Evolutionary conservation across 2,113 vertebrate genomes (phyloP).

Genomic region (Rhinogobius similis): DNA sequence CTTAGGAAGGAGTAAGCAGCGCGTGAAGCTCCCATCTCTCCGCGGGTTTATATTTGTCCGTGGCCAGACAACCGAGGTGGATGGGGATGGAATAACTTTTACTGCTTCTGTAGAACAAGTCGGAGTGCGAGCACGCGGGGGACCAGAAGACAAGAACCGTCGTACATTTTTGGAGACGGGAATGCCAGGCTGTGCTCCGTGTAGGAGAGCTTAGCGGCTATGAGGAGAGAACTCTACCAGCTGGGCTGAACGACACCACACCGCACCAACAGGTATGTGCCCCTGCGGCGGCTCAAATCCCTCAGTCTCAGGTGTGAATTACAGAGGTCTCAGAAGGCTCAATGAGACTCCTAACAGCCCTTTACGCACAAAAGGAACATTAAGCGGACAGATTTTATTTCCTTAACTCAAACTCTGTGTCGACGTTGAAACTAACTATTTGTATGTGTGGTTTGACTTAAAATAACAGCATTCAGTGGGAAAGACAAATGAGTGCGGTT

Average conservation of each 20-base stretch:
- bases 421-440: not conserved
- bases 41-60: conserved; percentile 4
- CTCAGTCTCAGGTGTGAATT: conserved; percentile 10
- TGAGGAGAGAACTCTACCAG: conserved; percentile 71
- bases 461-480: conserved; percentile 32
- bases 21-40: conserved; percentile 29
- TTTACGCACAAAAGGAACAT: conserved; percentile 24
- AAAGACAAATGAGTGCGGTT: conserved; percentile 69
- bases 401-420: conserved; percentile 22
- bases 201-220: conserved; percentile 70
- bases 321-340: not conserved
- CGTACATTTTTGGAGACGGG: conserved; percentile 52
- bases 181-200: conserved; percentile 66
- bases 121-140: not conserved
- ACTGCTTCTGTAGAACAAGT: conserved; percentile 38
- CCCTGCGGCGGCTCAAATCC: not conserved
- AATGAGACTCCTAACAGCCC: not conserved
- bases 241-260: conserved; percentile 71
- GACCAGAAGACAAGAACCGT: conserved; percentile 38
- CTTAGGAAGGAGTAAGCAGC: conserved; percentile 31
- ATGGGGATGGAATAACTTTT: conserved; percentile 66
- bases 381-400: not conserved
- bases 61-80: conserved; percentile 27
- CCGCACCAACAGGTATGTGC: conserved; percentile 75
- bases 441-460: not conserved